These are phyloP conservation scores for Mycalesis mineus DNA, from an alignment of 2,888 invertebrate species.

Conservation along the genomic window DNA sequence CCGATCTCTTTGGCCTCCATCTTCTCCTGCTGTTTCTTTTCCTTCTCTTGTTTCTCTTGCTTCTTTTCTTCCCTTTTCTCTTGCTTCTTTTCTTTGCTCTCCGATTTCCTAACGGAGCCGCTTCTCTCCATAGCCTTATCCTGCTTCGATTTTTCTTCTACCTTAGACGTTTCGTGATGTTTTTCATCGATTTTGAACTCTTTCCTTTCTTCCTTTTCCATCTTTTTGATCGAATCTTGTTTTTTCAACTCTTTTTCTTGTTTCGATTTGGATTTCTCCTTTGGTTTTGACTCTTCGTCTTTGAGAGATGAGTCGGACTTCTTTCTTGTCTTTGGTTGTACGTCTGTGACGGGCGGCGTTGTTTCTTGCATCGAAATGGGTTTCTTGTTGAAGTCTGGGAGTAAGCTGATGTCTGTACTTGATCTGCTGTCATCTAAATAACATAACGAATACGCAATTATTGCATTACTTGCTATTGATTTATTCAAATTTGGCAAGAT, in stretches of 20 bases:
- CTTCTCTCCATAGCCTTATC: slow-evolving; percentile 47
- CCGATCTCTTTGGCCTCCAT: slow-evolving; percentile 55
- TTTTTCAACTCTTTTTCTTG: slow-evolving; percentile 47
- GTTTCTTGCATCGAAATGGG: slow-evolving; percentile 36
- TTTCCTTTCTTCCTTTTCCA: slow-evolving; percentile 46
- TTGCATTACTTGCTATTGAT: no score
- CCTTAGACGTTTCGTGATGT: slow-evolving; percentile 27
- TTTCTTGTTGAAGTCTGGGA: slow-evolving; percentile 48
- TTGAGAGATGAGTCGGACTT: slow-evolving; percentile 67
- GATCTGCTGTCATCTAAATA: slow-evolving; percentile 59
- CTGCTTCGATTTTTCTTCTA: slow-evolving; percentile 38
- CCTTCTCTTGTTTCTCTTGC: slow-evolving; percentile 55
- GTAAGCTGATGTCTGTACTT: slow-evolving; percentile 50
- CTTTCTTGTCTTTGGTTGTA: slow-evolving; percentile 54
- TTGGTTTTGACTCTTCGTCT: slow-evolving; percentile 58
- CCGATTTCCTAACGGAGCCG: slow-evolving; percentile 53
- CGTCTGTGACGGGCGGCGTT: slow-evolving; percentile 33
- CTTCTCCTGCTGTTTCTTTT: slow-evolving; percentile 42
- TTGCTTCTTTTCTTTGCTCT: slow-evolving; percentile 44
- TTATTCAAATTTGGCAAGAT: no score
- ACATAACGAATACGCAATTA: no score
- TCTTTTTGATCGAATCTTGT: slow-evolving; percentile 46
- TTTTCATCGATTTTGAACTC: slow-evolving; percentile 42
- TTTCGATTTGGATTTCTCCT: slow-evolving; percentile 47
- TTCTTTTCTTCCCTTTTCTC: slow-evolving; percentile 47